Evolutionary conservation across 2,113 vertebrate species (phyloP).

Genomic region (Solenodon paradoxus): DNA sequence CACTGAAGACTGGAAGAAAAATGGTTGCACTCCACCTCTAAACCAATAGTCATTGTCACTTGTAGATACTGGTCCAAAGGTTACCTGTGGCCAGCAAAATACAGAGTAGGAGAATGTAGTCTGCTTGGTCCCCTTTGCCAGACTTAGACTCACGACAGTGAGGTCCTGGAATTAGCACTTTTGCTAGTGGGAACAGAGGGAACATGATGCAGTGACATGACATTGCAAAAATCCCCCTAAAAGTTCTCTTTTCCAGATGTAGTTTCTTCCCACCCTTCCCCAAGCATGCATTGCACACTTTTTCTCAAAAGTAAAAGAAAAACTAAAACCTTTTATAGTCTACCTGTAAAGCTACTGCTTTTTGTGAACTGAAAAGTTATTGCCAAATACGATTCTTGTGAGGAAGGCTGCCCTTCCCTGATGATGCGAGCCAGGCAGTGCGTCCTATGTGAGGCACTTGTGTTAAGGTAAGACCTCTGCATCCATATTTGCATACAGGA

Average conservation of each 20-base stretch:
- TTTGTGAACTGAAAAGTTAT: slow-evolving; percentile 7
- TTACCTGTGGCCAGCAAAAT: neutral
- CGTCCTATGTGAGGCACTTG: neutral
- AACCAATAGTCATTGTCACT: neutral
- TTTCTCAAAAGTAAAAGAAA: neutral
- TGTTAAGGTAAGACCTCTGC: neutral
- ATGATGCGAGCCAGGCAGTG: neutral
- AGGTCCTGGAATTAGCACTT: neutral
- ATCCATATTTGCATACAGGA: neutral
- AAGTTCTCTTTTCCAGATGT: neutral
- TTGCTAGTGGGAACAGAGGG: neutral
- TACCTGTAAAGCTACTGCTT: neutral
- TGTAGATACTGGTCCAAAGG: slow-evolving; percentile 2
- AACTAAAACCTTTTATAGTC: no score
- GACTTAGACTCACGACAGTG: neutral
- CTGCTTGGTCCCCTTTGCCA: neutral
- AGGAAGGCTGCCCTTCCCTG: neutral
- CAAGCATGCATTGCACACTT: neutral
- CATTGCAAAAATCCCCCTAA: neutral
- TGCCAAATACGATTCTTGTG: slow-evolving; percentile 24
- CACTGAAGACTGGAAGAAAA: slow-evolving; percentile 1
- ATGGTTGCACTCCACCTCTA: neutral
- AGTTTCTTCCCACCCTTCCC: slow-evolving; percentile 24
- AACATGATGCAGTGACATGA: neutral
- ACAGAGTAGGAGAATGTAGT: neutral